phyloP scores from a whole-genome alignment of 2,888 invertebrate genomes.

The Thymelicus sylvestris region DNA sequence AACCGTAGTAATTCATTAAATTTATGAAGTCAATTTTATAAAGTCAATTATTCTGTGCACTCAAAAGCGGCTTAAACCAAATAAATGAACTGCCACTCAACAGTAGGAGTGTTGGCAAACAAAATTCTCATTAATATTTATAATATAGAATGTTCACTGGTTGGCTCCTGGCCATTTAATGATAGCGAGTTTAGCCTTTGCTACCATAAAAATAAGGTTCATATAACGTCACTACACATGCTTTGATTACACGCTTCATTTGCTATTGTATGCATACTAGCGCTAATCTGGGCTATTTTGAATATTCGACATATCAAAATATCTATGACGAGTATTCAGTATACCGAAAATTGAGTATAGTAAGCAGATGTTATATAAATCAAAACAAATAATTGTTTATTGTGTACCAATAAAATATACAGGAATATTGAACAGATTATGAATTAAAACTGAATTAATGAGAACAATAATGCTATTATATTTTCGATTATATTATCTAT shows the following conservation, averaged over 20 bases:
- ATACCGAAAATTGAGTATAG: no score
- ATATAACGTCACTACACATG: neutral
- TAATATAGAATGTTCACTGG: constrained; percentile 8
- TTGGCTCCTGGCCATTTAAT: neutral
- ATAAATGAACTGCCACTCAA: constrained; percentile 26
- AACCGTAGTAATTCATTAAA: neutral
- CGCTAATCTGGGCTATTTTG: neutral
- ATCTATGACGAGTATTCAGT: no score
- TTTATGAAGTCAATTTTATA: constrained; percentile 1
- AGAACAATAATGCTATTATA: no score
- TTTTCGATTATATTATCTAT: no score
- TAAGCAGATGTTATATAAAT: no score
- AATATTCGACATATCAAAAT: neutral
- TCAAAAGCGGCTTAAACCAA: constrained; percentile 20
- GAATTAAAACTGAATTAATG: no score
- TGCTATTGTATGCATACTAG: neutral
- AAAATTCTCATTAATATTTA: constrained; percentile 29
- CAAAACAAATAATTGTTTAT: no score
- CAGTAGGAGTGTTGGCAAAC: constrained; percentile 19
- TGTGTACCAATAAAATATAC: no score
- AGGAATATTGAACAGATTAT: no score
- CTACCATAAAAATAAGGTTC: neutral
- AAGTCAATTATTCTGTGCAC: neutral
- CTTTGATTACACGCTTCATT: constrained; percentile 2
- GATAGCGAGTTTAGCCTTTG: neutral